Conservation (phyloP, 1,140 invertebrate species). For the Sycophila sp. region DNA sequence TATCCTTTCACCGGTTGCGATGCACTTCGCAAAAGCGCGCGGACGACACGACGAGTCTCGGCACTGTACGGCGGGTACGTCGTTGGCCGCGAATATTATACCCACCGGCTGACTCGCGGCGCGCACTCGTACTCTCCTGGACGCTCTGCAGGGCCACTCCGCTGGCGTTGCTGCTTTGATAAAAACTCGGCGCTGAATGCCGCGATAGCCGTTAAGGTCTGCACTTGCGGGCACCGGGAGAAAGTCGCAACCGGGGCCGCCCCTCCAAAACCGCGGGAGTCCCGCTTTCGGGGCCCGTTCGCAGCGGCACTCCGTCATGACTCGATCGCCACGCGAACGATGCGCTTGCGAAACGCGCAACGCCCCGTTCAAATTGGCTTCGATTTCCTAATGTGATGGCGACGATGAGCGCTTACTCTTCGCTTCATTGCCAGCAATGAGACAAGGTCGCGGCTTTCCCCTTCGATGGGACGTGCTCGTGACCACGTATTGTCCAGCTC, state of each 20-base stretch:
- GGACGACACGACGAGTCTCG: neutral
- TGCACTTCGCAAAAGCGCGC: neutral
- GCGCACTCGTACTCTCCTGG: neutral
- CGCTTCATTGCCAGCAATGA: neutral
- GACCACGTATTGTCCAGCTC: no score
- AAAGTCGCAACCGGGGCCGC: slow-evolving; percentile 51
- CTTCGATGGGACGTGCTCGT: slow-evolving; percentile 19
- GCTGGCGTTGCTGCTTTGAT: slow-evolving; percentile 53
- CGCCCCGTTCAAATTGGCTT: no score
- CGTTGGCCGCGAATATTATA: neutral
- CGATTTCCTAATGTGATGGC: no score
- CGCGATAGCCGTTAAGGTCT: slow-evolving; percentile 41
- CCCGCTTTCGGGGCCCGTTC: slow-evolving; percentile 31
- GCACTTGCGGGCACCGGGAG: slow-evolving; percentile 49
- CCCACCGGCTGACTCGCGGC: neutral
- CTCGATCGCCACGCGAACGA: slow-evolving; percentile 1
- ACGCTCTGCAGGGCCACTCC: neutral
- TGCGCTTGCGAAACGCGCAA: neutral
- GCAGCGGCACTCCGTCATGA: slow-evolving; percentile 19
- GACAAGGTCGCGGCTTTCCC: slow-evolving; percentile 45
- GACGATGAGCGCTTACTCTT: neutral
- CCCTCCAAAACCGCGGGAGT: slow-evolving; percentile 41
- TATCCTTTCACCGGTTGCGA: neutral
- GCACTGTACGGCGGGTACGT: neutral
- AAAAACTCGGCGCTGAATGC: slow-evolving; percentile 60